Conservation (phyloP, 2,888 invertebrate genomes). For the Drosophila mettleri region DNA sequence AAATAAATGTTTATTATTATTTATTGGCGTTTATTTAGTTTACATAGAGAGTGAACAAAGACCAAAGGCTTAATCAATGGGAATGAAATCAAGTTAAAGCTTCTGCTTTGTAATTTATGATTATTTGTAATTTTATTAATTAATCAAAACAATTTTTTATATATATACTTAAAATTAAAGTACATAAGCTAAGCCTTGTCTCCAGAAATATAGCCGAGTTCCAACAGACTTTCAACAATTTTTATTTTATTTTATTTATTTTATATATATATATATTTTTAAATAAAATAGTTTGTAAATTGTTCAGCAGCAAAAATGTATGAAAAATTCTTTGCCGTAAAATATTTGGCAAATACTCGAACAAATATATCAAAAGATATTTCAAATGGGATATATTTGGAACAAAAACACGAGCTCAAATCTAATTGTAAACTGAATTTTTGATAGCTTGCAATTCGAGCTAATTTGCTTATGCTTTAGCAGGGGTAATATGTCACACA, state of each 20-base stretch:
- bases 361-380: background rate
- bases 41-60: too few species aligned
- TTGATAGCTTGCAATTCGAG: conserved; percentile 55
- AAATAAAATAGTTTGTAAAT: background rate
- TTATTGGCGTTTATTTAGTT: conserved; percentile 1
- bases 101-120: too few species aligned
- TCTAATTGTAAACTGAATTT: conserved; percentile 59
- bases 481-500: conserved; percentile 56
- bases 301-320: background rate
- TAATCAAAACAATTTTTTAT: too few species aligned
- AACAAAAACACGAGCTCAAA: conserved; percentile 35
- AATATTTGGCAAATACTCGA: background rate
- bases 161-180: too few species aligned
- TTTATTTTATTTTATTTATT: too few species aligned
- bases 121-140: too few species aligned
- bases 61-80: too few species aligned
- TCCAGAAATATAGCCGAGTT: too few species aligned
- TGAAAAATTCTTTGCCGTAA: conserved; percentile 1
- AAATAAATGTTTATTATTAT: background rate
- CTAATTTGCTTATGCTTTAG: conserved; percentile 60
- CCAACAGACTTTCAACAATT: conserved; percentile 1
- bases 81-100: too few species aligned
- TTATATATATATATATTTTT: too few species aligned
- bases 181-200: too few species aligned
- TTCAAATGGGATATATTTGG: conserved; percentile 5